A percentile compares a stretch with the other conserved stretches of the same genome.
Evolutionary conservation across 2,888 invertebrate species (phyloP).

Genomic region (Onchidella celtica): DNA sequence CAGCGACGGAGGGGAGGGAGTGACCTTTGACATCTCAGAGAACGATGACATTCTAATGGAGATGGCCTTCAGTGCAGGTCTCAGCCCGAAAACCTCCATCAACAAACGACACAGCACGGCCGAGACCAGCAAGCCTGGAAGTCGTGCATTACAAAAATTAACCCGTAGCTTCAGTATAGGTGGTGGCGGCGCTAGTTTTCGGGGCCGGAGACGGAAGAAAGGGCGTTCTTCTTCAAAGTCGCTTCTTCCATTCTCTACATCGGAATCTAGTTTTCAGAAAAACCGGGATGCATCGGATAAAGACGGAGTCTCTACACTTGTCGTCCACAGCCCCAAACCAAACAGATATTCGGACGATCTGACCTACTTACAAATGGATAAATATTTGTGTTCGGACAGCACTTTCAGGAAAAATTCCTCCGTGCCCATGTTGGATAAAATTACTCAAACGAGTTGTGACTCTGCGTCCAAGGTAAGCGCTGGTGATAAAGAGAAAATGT

Average conservation of each 20-base stretch:
- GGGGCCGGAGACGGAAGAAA: not conserved
- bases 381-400: too few species aligned
- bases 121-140: conserved; percentile 29
- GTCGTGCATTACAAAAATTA: conserved; percentile 52
- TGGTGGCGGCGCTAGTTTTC: conserved; percentile 14
- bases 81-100: conserved; percentile 41
- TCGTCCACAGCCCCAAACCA: not conserved
- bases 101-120: conserved; percentile 51
- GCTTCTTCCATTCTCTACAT: conserved; percentile 9
- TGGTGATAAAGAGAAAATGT: not conserved
- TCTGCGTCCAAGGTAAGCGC: not conserved
- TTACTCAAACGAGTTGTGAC: conserved; percentile 34
- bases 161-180: conserved; percentile 33
- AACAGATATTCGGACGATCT: not conserved
- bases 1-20: conserved; percentile 63
- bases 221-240: not conserved
- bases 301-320: not conserved
- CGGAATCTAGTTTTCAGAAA: conserved; percentile 1
- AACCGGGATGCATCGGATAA: not conserved
- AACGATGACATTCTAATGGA: conserved; percentile 53
- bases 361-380: not conserved
- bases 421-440: conserved; percentile 39
- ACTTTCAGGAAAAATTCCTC: not conserved
- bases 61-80: conserved; percentile 31
- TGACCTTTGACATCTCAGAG: conserved; percentile 59